Base-by-base conservation (phyloP, 2,113 vertebrate species). In the Centrocercus urophasianus region DNA sequence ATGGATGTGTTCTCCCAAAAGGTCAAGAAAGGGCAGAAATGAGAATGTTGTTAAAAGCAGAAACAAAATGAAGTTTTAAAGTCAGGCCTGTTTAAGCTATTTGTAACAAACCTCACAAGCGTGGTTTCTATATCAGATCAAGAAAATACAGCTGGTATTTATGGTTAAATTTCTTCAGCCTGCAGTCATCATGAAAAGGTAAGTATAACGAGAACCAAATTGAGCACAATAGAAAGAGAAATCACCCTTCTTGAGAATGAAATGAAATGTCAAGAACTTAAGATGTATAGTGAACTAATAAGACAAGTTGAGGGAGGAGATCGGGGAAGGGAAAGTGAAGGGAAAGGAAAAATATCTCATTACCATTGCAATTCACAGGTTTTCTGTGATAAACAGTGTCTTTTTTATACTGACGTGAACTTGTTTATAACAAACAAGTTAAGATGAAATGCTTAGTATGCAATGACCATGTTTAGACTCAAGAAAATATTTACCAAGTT, bases 321-420 rank as follows among this genome's bases (percentile, higher is more conserved):
- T 15, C 6, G 21, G 84, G 89, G 70, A 30, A 56, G 54, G 28
- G 52, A 54, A 54, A 50, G 24, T 50, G 24, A 25, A 60, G n/a
- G 54, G 30, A 32, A 72, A 30, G 27, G 11, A 52, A 96, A 88
- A 93, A 66, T 80, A 86, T 90, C 91, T 94, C 84, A 96, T 95
- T 95, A 95, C 77, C 95, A 96, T 93, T 96, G 96, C 84, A 96
- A 92, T 96, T 93, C 92, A 91, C 59, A 38, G 84, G 54, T 66
- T 89, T 63, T 94, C 92, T 93, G 86, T 61, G 90, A 90, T 94
- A 92, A 70, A 86, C 83, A 27, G 7, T 27, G 50, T 25, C 25
- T 96, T 94, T 95, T 90, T 27, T 8, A 92, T 92, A 93, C 85
- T 83, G 81, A 92, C n/a, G 45, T 27, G 83, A 92, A 83, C 65